Conservation (phyloP, 2,113 vertebrate genomes). For the Synchiropus splendidus region DNA sequence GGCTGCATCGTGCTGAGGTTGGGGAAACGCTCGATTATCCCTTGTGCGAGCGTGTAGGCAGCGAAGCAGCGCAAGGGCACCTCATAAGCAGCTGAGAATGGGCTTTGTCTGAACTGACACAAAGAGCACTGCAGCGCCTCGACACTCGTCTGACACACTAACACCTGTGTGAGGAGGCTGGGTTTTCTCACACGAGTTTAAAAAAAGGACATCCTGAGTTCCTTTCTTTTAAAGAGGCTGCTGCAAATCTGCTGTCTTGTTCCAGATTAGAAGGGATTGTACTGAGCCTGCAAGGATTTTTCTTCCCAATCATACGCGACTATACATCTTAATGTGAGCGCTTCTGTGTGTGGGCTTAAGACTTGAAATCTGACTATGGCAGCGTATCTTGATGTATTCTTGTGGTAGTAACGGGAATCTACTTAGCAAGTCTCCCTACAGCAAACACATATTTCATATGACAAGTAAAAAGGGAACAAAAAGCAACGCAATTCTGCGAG, state of each 20-base stretch:
- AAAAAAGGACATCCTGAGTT: slow-evolving; percentile 4
- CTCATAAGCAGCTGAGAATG: slow-evolving; percentile 11
- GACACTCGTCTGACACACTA: neutral
- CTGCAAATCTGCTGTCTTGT: neutral
- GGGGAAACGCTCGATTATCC: slow-evolving; percentile 49
- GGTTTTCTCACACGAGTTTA: slow-evolving; percentile 1
- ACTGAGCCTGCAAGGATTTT: slow-evolving; percentile 8
- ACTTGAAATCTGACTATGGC: too few species aligned
- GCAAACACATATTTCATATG: too few species aligned
- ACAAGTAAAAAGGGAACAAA: too few species aligned
- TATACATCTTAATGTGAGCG: neutral
- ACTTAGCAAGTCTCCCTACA: too few species aligned
- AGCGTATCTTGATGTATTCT: too few species aligned
- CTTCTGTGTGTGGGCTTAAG: neutral
- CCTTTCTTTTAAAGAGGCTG: slow-evolving; percentile 1
- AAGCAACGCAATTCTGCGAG: too few species aligned
- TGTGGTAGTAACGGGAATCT: too few species aligned
- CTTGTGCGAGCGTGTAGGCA: slow-evolving; percentile 22
- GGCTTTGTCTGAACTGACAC: slow-evolving; percentile 18
- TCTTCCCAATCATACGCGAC: slow-evolving; percentile 3
- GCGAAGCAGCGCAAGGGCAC: slow-evolving; percentile 36
- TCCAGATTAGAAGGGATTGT: slow-evolving; percentile 12
- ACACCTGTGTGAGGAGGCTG: neutral
- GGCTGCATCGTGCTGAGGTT: slow-evolving; percentile 32
- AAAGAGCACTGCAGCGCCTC: slow-evolving; percentile 14